Evolutionary conservation across 2,888 invertebrate genomes (phyloP).

Genomic region (Creontiades dilutus): DNA sequence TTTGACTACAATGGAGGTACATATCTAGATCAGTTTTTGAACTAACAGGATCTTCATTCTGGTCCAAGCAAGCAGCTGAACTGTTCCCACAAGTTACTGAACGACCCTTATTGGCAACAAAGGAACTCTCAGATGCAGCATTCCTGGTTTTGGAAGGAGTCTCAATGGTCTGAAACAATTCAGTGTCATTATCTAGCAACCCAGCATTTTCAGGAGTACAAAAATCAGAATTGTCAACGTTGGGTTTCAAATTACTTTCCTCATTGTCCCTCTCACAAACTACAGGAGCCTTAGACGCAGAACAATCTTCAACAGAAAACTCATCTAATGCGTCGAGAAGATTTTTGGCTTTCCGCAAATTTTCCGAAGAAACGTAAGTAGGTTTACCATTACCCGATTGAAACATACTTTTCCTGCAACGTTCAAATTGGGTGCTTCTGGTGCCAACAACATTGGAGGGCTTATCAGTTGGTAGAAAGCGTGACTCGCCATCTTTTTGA

Average conservation of each 20-base stretch:
- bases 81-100: neutral
- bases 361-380: neutral
- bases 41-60: neutral
- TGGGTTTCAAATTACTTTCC: neutral
- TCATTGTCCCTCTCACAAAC: neutral
- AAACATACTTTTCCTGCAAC: neutral
- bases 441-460: too few species aligned
- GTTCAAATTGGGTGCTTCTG: neutral
- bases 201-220: conserved; percentile 8
- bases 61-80: neutral
- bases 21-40: neutral
- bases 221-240: neutral
- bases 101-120: neutral
- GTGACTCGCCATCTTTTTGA: too few species aligned
- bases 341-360: conserved; percentile 4
- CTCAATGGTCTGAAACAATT: conserved; percentile 10
- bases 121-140: neutral
- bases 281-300: neutral
- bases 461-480: too few species aligned
- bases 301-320: neutral
- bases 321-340: neutral
- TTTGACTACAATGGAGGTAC: neutral
- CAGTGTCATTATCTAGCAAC: neutral
- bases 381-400: neutral
- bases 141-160: neutral